Percentiles rank a stretch among this genome's conserved stretches.
These are phyloP conservation scores for Mormyrops attenuatus DNA, from an alignment of 2,797 vertebrate genomes.

Conservation along the genomic window DNA sequence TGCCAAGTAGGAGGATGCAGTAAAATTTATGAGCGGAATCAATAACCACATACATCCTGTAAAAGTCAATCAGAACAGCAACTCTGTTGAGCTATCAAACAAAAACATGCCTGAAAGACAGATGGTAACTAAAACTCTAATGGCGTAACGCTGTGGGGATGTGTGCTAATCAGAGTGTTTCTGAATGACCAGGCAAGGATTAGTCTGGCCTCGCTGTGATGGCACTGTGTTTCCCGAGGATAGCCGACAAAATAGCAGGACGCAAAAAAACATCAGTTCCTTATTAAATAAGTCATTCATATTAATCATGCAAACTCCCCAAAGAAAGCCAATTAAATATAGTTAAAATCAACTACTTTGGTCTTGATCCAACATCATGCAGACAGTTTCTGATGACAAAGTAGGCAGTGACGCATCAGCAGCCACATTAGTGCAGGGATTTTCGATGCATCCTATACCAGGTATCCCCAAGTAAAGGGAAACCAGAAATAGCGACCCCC, in stretches of 20 bases:
- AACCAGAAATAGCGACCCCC: background rate
- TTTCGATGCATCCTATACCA: background rate
- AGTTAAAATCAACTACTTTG: constrained; percentile 55
- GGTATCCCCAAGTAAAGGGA: background rate
- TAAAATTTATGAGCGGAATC: background rate
- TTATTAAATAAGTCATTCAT: constrained; percentile 7
- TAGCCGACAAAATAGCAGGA: background rate
- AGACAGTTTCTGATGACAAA: background rate
- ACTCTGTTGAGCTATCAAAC: background rate
- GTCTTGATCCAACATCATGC: constrained; percentile 29
- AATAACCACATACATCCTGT: background rate
- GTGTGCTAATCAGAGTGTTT: constrained; percentile 9
- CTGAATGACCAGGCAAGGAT: background rate
- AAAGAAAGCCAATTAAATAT: constrained; percentile 54
- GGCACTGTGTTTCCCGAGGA: background rate
- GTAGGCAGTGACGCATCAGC: background rate
- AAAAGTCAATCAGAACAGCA: background rate
- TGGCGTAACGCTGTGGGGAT: background rate
- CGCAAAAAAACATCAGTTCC: background rate
- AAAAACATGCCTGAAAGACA: background rate
- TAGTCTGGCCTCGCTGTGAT: constrained; percentile 6
- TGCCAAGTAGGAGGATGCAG: background rate
- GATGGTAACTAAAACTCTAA: background rate
- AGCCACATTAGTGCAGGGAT: background rate
- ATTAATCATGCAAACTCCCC: constrained; percentile 35